Conservation (phyloP, 2,797 vertebrate species). For the Falco concolor region DNA sequence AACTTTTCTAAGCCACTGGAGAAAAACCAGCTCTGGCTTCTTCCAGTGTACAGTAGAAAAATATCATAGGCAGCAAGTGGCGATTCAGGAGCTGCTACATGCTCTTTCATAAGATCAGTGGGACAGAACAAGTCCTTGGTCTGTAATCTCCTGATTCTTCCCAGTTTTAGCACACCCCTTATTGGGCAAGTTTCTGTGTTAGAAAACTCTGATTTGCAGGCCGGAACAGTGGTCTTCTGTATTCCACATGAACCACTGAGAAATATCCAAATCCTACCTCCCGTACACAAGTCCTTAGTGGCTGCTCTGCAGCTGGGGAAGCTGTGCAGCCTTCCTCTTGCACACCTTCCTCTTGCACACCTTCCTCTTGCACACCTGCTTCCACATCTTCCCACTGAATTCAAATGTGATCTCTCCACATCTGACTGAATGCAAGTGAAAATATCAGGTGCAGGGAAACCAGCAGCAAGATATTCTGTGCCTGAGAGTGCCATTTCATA, state of each 20-base stretch:
- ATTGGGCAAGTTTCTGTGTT: neutral
- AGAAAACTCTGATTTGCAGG: neutral
- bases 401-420: neutral
- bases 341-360: too few relatives aligned
- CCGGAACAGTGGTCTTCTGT: neutral
- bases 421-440: neutral
- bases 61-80: neutral
- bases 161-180: neutral
- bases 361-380: neutral
- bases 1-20: neutral
- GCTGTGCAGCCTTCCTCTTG: too few relatives aligned
- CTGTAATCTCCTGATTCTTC: neutral
- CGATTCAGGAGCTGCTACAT: neutral
- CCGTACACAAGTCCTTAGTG: fast-evolving
- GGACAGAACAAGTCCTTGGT: neutral
- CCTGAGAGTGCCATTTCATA: neutral
- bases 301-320: neutral
- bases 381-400: neutral
- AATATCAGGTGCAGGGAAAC: neutral
- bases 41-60: neutral
- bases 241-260: neutral
- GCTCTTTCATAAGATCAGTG: neutral
- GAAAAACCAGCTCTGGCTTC: fast-evolving
- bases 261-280: neutral
- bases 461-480: neutral